Conservation (phyloP, 1,140 invertebrate genomes). For the Lordiphosa collinella region DNA sequence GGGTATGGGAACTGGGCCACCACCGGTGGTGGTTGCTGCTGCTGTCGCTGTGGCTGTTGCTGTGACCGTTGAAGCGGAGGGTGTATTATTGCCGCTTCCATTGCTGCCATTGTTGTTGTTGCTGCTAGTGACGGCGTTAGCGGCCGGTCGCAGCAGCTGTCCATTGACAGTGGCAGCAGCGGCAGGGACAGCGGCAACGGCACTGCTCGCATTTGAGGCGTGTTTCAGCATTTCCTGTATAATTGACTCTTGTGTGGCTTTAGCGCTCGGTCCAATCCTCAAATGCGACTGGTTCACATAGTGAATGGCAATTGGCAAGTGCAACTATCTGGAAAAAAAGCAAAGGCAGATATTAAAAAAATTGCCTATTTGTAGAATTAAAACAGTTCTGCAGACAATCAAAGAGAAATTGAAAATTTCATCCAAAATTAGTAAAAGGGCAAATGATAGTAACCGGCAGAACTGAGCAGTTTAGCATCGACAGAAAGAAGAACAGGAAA, state of each 20-base stretch:
- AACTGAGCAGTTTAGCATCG: too few relatives aligned
- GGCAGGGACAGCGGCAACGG: constrained; percentile 24
- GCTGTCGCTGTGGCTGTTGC: constrained; percentile 18
- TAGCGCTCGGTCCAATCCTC: constrained; percentile 2
- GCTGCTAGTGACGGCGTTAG: constrained; percentile 4
- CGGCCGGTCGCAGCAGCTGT: constrained; percentile 18
- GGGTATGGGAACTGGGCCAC: constrained; percentile 1
- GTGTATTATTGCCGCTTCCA: constrained; percentile 14
- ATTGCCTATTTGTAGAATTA: background rate
- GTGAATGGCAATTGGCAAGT: constrained; percentile 6
- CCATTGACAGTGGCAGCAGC: constrained; percentile 27
- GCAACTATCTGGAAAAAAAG: constrained; percentile 7
- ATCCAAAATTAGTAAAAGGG: too few relatives aligned
- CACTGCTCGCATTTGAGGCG: constrained; percentile 64
- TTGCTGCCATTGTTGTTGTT: constrained; percentile 10
- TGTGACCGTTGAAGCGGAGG: constrained; percentile 17
- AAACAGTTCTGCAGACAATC: too few relatives aligned
- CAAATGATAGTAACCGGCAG: too few relatives aligned
- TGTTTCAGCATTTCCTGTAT: constrained; percentile 65
- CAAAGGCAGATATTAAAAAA: background rate
- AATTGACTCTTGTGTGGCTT: constrained; percentile 1
- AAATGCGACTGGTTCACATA: constrained; percentile 13
- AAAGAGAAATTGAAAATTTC: too few relatives aligned
- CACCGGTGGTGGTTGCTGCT: constrained; percentile 7
- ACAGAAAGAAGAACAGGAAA: too few relatives aligned